Percentiles rank a stretch among this genome's conserved stretches.
phyloP scores from a whole-genome alignment of 2,797 vertebrate species.

The Oreonectes daqikongensis region DNA sequence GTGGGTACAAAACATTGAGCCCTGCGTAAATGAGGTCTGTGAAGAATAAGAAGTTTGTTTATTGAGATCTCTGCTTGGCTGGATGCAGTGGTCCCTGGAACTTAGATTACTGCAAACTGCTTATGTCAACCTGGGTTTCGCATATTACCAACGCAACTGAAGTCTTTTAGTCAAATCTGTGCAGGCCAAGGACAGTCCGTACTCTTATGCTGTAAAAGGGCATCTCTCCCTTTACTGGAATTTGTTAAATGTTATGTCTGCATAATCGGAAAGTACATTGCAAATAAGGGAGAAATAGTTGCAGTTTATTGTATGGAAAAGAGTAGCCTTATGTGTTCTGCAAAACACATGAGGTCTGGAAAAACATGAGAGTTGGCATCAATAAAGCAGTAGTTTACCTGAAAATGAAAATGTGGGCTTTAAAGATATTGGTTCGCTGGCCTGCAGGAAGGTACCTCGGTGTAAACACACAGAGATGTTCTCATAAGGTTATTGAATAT shows the following conservation, averaged over 20 bases:
- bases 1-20: conserved; percentile 16
- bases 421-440: background rate
- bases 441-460: background rate
- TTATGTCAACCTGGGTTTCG: conserved; percentile 22
- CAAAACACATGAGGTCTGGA: background rate
- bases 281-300: background rate
- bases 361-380: background rate
- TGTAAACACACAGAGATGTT: conserved; percentile 11
- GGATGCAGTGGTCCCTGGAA: conserved; percentile 11
- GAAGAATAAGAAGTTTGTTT: conserved; percentile 43
- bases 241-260: background rate
- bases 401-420: background rate
- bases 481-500: conserved; percentile 19
- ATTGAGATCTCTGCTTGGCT: conserved; percentile 33
- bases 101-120: conserved; percentile 6
- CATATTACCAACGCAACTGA: background rate
- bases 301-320: background rate
- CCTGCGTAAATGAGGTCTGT: conserved; percentile 2
- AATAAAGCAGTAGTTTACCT: background rate
- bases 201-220: background rate
- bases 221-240: background rate
- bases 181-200: too few relatives aligned
- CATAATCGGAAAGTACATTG: background rate
- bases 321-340: background rate
- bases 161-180: background rate